Conservation (phyloP, 2,888 invertebrate genomes). For the Rhagophthalmus giganteus region DNA sequence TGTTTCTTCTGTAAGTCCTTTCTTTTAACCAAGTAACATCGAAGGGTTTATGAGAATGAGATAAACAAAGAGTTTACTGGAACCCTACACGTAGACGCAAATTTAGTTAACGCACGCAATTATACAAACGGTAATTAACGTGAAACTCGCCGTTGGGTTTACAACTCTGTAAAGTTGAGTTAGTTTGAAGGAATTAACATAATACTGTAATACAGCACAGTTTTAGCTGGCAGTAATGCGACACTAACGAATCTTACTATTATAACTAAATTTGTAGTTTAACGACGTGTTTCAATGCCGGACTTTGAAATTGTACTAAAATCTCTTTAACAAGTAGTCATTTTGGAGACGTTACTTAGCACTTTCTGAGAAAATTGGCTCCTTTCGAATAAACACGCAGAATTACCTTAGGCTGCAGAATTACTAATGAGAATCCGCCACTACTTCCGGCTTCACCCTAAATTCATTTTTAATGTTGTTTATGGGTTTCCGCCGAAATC, state of each 20-base stretch:
- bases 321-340: neutral
- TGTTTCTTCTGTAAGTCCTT: no score
- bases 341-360: neutral
- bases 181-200: conserved; percentile 32
- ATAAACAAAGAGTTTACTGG: neutral
- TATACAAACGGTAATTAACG: conserved; percentile 26
- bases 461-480: no score
- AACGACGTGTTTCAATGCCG: conserved; percentile 1
- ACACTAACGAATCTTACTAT: conserved; percentile 15
- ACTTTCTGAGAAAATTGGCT: neutral
- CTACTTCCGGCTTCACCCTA: no score
- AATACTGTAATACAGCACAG: conserved; percentile 26
- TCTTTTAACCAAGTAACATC: no score
- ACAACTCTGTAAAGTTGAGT: conserved; percentile 22
- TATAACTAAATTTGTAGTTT: conserved; percentile 12
- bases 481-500: no score
- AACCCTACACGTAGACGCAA: conserved; percentile 6
- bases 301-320: neutral
- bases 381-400: neutral
- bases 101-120: conserved; percentile 20
- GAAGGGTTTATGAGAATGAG: no score
- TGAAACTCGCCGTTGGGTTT: conserved; percentile 26
- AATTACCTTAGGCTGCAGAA: no score
- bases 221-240: conserved; percentile 19
- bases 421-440: no score